phyloP scores from a whole-genome alignment of 2,113 vertebrate species.

The Saccopteryx leptura region DNA sequence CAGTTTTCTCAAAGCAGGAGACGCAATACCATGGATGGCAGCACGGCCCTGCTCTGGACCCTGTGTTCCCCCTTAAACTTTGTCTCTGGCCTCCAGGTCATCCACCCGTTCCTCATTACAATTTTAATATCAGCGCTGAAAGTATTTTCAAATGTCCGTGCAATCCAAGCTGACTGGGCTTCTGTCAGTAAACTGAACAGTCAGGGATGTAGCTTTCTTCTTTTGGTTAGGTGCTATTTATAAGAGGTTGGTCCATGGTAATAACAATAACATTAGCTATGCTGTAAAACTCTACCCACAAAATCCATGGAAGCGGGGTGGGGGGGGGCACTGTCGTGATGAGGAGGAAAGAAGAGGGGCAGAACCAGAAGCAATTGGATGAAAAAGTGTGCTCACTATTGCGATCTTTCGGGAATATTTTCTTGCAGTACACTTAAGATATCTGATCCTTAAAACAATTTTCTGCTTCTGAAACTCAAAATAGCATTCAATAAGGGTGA shows the following conservation, averaged over 20 bases:
- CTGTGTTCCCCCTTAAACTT: constrained; percentile 65
- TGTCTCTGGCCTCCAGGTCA: constrained; percentile 72
- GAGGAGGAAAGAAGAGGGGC: neutral
- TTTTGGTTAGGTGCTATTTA: neutral
- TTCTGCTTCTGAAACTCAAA: constrained; percentile 80
- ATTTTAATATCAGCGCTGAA: constrained; percentile 63
- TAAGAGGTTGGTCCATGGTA: constrained; percentile 43
- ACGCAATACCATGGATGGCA: constrained; percentile 14
- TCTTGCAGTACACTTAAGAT: constrained; percentile 74
- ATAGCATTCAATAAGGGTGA: constrained; percentile 53
- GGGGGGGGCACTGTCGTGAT: neutral
- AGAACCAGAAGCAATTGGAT: constrained; percentile 5
- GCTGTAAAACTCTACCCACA: constrained; percentile 39
- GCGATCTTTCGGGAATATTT: constrained; percentile 58
- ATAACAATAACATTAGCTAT: constrained; percentile 38
- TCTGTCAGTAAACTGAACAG: constrained; percentile 53
- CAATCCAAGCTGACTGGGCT: constrained; percentile 69
- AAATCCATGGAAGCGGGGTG: neutral
- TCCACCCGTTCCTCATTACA: constrained; percentile 72
- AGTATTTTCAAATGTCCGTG: constrained; percentile 73
- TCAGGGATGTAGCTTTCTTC: constrained; percentile 20
- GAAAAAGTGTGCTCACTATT: constrained; percentile 54
- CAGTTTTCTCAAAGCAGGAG: constrained; percentile 17
- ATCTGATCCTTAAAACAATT: constrained; percentile 75
- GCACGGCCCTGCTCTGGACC: constrained; percentile 8